Percentiles rank a stretch among this genome's conserved stretches.
Evolutionary conservation across 2,113 vertebrate species (phyloP).

Genomic region (Erythrolamprus reginae): DNA sequence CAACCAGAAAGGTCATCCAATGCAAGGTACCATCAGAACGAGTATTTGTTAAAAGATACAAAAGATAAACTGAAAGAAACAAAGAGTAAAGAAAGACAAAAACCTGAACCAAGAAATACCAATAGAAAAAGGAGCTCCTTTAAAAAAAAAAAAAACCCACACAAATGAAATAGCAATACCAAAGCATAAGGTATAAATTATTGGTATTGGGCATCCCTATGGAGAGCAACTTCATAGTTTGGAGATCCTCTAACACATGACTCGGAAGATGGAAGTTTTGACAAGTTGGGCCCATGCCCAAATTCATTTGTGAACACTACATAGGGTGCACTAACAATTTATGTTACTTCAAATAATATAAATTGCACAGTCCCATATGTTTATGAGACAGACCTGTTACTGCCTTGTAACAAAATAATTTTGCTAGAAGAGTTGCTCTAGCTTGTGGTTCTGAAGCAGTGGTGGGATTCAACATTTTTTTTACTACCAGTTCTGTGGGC

Average conservation of each 20-base stretch:
- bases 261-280: background rate
- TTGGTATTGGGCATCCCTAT: background rate
- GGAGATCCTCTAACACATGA: background rate
- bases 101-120: background rate
- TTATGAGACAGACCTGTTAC: background rate
- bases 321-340: background rate
- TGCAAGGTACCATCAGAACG: background rate
- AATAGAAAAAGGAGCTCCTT: background rate
- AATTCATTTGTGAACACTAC: background rate
- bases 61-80: background rate
- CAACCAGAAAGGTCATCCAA: background rate
- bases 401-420: background rate
- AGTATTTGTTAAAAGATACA: background rate
- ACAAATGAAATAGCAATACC: background rate
- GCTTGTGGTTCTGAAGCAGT: background rate
- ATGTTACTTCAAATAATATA: background rate
- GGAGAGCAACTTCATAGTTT: background rate
- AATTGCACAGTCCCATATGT: background rate
- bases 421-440: background rate
- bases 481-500: too few species aligned
- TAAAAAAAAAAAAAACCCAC: background rate
- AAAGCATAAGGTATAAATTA: background rate
- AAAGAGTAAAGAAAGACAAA: background rate
- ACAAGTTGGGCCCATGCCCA: background rate
- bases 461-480: too few species aligned